Evolutionary conservation across 2,113 vertebrate genomes (phyloP).

Genomic region (Tinamus guttatus): DNA sequence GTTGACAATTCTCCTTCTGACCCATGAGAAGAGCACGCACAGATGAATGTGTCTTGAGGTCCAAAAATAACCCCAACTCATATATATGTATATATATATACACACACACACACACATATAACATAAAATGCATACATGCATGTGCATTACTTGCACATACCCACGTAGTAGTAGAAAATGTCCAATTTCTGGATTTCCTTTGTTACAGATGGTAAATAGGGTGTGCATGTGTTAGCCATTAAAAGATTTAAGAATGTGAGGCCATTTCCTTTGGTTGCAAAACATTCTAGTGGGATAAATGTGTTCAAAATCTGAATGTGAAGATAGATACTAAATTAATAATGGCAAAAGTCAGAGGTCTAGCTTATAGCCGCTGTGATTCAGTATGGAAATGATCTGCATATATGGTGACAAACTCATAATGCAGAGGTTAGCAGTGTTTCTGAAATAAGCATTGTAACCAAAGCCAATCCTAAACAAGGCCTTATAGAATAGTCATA

Average conservation of each 20-base stretch:
- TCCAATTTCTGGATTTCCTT: not conserved
- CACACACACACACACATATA: no score
- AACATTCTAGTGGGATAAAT: not conserved
- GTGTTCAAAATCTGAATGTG: not conserved
- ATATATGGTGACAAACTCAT: not conserved
- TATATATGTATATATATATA: no score
- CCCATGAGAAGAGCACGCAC: not conserved
- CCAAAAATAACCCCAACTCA: not conserved
- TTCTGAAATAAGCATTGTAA: not conserved
- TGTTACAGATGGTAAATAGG: not conserved
- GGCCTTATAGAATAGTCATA: not conserved
- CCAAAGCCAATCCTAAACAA: not conserved
- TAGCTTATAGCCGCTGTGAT: not conserved
- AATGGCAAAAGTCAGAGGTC: not conserved
- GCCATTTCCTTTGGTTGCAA: not conserved
- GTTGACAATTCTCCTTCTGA: not conserved
- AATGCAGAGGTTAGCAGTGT: not conserved
- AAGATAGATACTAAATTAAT: not conserved
- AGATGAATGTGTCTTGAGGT: not conserved
- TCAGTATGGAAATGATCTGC: not conserved
- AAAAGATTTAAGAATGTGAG: not conserved
- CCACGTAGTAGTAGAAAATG: not conserved
- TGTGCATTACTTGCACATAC: not conserved
- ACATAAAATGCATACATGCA: not conserved
- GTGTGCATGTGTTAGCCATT: fast-evolving